Conservation (phyloP, 2,113 vertebrate species). For the Rhynchomys soricoides region DNA sequence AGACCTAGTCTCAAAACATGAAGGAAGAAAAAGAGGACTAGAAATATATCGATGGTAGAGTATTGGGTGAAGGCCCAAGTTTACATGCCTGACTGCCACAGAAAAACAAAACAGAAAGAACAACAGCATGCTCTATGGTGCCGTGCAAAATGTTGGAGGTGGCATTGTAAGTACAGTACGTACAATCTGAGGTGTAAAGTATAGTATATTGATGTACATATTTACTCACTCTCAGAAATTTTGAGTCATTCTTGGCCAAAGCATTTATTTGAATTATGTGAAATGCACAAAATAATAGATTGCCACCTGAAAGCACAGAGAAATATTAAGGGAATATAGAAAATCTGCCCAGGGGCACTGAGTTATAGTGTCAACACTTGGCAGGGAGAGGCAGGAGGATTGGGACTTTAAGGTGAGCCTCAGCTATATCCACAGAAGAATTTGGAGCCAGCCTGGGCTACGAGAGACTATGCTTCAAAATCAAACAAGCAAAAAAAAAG, state of each 20-base stretch:
- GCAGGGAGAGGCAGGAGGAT: too few species aligned
- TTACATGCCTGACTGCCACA: background rate
- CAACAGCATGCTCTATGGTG: background rate
- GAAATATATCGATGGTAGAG: background rate
- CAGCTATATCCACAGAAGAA: background rate
- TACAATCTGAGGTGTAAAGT: background rate
- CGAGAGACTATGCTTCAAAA: background rate
- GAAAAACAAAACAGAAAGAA: background rate
- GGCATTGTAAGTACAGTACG: background rate
- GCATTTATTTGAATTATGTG: slow-evolving; percentile 3
- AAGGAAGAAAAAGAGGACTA: background rate
- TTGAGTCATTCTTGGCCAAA: background rate
- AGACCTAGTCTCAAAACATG: background rate
- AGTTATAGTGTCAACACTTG: background rate
- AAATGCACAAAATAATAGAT: slow-evolving; percentile 19
- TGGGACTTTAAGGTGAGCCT: background rate
- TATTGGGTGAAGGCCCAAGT: background rate
- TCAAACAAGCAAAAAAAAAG: background rate
- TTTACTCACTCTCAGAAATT: slow-evolving; percentile 42
- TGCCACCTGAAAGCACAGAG: background rate
- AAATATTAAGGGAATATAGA: background rate
- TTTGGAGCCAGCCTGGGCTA: too few species aligned
- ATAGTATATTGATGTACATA: background rate
- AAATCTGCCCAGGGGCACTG: too few species aligned
- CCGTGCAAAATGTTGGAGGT: background rate